Evolutionary conservation across 1,140 invertebrate genomes (phyloP).

Genomic region (Calycopis cecrops): DNA sequence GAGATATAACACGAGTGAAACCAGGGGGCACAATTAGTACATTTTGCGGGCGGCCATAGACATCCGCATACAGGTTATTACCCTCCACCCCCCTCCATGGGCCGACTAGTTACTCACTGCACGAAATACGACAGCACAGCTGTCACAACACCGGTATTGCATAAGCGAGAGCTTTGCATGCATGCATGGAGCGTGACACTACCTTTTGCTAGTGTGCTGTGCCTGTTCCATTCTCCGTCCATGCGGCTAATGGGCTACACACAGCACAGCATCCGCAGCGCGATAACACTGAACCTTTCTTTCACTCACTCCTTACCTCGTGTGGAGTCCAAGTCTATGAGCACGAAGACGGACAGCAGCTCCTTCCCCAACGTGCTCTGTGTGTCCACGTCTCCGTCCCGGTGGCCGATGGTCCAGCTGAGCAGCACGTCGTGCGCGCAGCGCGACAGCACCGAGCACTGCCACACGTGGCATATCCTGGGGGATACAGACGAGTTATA

Average conservation of each 20-base stretch:
- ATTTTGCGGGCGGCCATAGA: no score
- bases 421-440: constrained; percentile 66
- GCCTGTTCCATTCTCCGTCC: constrained; percentile 50
- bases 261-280: constrained; percentile 66
- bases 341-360: constrained; percentile 69
- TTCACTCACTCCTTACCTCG: constrained; percentile 37
- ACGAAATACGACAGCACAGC: no score
- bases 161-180: no score
- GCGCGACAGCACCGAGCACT: constrained; percentile 67
- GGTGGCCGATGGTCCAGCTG: constrained; percentile 72
- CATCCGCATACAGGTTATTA: no score
- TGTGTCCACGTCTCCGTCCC: constrained; percentile 48
- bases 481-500: no score
- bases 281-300: constrained; percentile 65
- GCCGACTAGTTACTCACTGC: no score
- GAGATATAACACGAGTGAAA: no score
- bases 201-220: no score
- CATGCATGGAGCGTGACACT: no score
- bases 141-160: no score
- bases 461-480: constrained; percentile 72
- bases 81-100: no score
- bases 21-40: no score
- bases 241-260: constrained; percentile 70
- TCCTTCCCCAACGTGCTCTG: constrained; percentile 54
- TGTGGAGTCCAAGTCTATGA: constrained; percentile 63